Percentiles rank a stretch among this genome's conserved stretches.
These are phyloP conservation scores for Cryptus armator DNA, from an alignment of 2,888 invertebrate genomes.

Conservation along the genomic window DNA sequence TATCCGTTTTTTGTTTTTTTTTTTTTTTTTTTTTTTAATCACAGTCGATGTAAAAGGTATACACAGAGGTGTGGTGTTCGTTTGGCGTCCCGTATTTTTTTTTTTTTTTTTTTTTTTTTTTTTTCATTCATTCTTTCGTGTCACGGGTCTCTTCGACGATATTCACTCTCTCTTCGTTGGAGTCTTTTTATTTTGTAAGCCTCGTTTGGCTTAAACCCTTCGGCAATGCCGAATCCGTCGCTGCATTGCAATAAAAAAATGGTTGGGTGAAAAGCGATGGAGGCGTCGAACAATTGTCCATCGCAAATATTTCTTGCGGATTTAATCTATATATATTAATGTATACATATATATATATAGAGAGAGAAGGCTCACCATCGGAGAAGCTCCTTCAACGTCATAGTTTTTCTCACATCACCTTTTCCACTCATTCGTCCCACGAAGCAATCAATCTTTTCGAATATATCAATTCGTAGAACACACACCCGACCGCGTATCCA, in stretches of 20 bases:
- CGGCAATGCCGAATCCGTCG: not conserved
- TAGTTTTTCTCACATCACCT: slow-evolving; percentile 20
- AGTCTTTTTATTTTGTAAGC: slow-evolving; percentile 28
- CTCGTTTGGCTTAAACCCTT: not conserved
- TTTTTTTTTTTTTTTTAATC: slow-evolving; percentile 72
- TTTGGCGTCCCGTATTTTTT: slow-evolving; percentile 40
- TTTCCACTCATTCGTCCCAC: not conserved
- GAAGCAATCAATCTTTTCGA: slow-evolving; percentile 7
- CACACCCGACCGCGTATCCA: slow-evolving; percentile 22
- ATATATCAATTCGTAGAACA: slow-evolving; percentile 3
- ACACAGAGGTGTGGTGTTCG: slow-evolving; percentile 67
- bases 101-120: not conserved
- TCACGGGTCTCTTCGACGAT: slow-evolving; percentile 1
- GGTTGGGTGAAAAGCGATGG: not conserved
- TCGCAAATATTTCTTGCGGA: slow-evolving; percentile 1
- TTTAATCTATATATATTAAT: not conserved
- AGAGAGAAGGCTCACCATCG: slow-evolving; percentile 31
- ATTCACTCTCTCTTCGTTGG: not conserved
- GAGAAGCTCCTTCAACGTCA: slow-evolving; percentile 12
- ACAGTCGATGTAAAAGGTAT: slow-evolving; percentile 78
- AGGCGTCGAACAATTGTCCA: slow-evolving; percentile 20
- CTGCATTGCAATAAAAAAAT: slow-evolving; percentile 10
- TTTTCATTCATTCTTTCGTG: slow-evolving; percentile 12
- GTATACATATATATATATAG: no score
- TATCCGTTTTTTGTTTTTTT: slow-evolving; percentile 71